Evolutionary conservation across 2,888 invertebrate species (phyloP), one percentile per base, ranked within the genome.

Genomic region (Ormyrus labotus): DNA sequence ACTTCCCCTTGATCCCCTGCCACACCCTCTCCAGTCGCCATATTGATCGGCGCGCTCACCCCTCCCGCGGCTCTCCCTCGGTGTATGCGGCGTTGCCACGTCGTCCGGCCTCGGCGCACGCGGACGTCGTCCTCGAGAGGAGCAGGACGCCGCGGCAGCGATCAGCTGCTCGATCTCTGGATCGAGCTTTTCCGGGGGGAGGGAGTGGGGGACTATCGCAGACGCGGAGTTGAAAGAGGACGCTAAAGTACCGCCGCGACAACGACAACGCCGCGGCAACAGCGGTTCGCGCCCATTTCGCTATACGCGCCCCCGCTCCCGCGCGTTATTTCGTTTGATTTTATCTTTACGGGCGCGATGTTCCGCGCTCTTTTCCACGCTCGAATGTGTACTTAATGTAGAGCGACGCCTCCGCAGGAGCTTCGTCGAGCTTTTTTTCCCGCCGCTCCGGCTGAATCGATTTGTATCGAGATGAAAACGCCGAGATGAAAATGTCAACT

Each of bases 41-140:
- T 89, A 89, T 89, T 89, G 89, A 89, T 89, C 89, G 89, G 86
- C 82, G 71, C 82, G 71, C 82, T 84, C 84, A 85, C 82, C 85
- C 83, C 83, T 82, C 78, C 85, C 67, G 53, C 81, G 74, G 34
- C 34, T 11, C n/a, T 53, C 9, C 0, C 5, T 10, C 51, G 19
- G 5, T 9, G 6, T 67, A 6, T 4, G 6, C 34, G 34, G 3
- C 53, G 53, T 34, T 19, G 19, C 50, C 10, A 48, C n/a, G 45
- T 45, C n/a, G 47, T 8, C 10, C 10, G 53, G 5, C 67, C 11
- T 13, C 53, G 53, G 53, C 50, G 10, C 8, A 6, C 9, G 45
- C 57, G n/a, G 4, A 7, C 68, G 51, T n/a, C 34, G 53, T 53
- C 8, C 34, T 34, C 34, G 34, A 34, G 34, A 34, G 34, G 34